A percentile compares a stretch with the other conserved stretches of the same genome.
Conservation (phyloP, 2,888 invertebrate species). For the Anthrax anthrax region DNA sequence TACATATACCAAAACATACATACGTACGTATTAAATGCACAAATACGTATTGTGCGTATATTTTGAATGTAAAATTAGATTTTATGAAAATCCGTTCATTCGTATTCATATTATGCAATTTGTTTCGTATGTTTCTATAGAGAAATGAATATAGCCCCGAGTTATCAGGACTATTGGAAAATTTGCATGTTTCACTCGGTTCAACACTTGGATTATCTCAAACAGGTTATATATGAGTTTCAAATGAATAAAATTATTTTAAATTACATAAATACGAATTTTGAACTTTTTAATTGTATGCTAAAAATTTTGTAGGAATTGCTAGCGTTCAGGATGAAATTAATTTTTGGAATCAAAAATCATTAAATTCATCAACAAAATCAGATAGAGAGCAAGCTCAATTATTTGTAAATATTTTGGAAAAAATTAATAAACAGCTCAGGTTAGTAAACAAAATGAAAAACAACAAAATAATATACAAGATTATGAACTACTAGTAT, state of each 20-base stretch:
- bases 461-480: too few species aligned
- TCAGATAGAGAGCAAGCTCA: constrained; percentile 31
- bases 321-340: constrained; percentile 29
- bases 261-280: too few species aligned
- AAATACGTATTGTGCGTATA: too few species aligned
- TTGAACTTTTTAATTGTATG: too few species aligned
- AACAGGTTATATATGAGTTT: constrained; percentile 23
- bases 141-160: constrained; percentile 30
- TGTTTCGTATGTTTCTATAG: constrained; percentile 1
- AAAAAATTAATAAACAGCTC: constrained; percentile 28
- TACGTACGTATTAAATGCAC: too few species aligned
- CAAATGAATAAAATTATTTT: too few species aligned
- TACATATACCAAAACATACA: too few species aligned
- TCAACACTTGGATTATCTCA: constrained; percentile 31
- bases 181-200: constrained; percentile 31
- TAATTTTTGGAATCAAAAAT: constrained; percentile 30
- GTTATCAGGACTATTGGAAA: constrained; percentile 30
- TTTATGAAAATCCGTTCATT: too few species aligned
- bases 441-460: constrained; percentile 16
- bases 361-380: constrained; percentile 26
- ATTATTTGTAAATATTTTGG: constrained; percentile 26
- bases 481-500: too few species aligned
- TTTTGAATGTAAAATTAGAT: too few species aligned
- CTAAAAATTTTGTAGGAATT: too few species aligned
- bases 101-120: too few species aligned